Percentiles rank a stretch among this genome's conserved stretches.
phyloP scores from a whole-genome alignment of 2,888 invertebrate species.

The Sphaerophoria taeniata region DNA sequence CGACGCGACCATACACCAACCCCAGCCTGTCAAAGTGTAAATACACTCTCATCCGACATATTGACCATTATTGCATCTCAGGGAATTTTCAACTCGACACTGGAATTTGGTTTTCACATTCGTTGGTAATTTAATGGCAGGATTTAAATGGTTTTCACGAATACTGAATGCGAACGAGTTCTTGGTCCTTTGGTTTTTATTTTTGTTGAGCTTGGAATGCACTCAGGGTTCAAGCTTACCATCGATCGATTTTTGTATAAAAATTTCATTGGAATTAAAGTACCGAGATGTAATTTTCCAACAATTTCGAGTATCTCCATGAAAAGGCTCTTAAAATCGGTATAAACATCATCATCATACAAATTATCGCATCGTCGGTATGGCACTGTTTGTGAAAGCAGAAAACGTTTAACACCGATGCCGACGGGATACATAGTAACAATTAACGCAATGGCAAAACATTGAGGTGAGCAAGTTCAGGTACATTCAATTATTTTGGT shows the following conservation, averaged over 20 bases:
- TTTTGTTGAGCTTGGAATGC: constrained; percentile 30
- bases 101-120: constrained; percentile 70
- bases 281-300: constrained; percentile 25
- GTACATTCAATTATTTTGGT: too few relatives aligned
- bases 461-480: too few relatives aligned
- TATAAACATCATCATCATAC: neutral
- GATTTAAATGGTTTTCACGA: constrained; percentile 66
- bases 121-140: constrained; percentile 68
- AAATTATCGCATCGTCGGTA: too few relatives aligned
- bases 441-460: too few relatives aligned
- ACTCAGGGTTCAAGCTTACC: constrained; percentile 21
- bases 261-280: constrained; percentile 49
- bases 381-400: too few relatives aligned
- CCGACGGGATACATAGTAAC: too few relatives aligned
- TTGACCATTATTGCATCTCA: constrained; percentile 32
- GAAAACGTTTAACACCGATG: too few relatives aligned
- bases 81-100: constrained; percentile 58
- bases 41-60: constrained; percentile 46
- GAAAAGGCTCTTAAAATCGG: constrained; percentile 3
- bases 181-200: constrained; percentile 8
- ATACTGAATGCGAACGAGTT: constrained; percentile 23
- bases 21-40: constrained; percentile 57
- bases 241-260: constrained; percentile 34
- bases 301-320: constrained; percentile 31
- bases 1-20: constrained; percentile 26